These are phyloP conservation scores for Otolemur garnettii DNA, from an alignment of 2,113 vertebrate species.

Conservation along the genomic window DNA sequence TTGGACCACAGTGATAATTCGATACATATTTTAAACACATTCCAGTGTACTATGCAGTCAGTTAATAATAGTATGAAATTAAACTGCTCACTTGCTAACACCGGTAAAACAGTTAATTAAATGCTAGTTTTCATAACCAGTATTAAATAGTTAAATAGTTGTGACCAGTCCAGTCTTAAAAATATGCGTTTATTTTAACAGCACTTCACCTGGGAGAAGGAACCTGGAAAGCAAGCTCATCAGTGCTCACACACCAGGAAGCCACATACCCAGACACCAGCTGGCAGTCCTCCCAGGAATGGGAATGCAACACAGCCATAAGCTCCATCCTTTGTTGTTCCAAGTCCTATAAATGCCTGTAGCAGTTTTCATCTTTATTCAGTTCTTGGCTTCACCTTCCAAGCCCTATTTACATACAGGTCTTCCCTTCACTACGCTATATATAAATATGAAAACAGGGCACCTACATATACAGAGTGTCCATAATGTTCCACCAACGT, in stretches of 20 bases:
- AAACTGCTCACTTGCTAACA: neutral
- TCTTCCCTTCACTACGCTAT: neutral
- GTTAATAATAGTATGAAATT: neutral
- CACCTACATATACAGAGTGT: too few species aligned
- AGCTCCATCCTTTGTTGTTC: neutral
- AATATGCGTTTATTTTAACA: neutral
- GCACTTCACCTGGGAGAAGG: neutral
- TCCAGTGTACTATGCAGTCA: neutral
- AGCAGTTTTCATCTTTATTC: neutral
- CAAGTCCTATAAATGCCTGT: neutral
- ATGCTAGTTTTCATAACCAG: neutral
- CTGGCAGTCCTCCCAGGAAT: neutral
- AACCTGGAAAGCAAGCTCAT: neutral
- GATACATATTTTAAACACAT: neutral
- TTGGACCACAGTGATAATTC: neutral
- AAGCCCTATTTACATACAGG: neutral
- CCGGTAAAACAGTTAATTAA: slow-evolving; percentile 35
- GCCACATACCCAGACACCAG: neutral
- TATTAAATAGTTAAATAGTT: neutral
- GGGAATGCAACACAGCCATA: too few species aligned
- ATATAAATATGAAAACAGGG: too few species aligned
- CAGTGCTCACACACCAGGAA: neutral
- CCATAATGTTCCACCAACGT: too few species aligned
- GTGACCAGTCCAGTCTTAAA: neutral
- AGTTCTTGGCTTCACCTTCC: neutral